Evolutionary conservation across 2,797 vertebrate genomes (phyloP).

Genomic region (Phyllotis vaccarum): DNA sequence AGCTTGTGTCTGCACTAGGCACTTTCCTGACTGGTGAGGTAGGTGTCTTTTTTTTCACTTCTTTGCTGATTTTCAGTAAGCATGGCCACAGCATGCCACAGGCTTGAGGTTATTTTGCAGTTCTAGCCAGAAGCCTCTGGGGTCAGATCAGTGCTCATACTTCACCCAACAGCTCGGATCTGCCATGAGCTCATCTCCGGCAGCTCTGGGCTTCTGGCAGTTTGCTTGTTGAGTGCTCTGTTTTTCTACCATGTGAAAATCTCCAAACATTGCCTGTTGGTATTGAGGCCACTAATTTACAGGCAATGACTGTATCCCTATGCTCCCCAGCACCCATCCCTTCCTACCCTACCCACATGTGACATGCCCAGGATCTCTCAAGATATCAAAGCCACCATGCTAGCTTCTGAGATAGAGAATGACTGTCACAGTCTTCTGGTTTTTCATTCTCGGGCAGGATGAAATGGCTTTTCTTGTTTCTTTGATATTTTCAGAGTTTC

Average conservation of each 20-base stretch:
- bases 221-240: not conserved
- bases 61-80: slow-evolving; percentile 82
- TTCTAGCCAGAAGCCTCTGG: slow-evolving; percentile 73
- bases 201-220: not conserved
- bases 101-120: slow-evolving; percentile 83
- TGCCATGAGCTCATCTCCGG: slow-evolving; percentile 24
- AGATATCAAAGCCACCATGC: not conserved
- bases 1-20: not conserved
- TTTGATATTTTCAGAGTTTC: not conserved
- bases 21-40: not conserved
- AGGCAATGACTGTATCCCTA: not conserved
- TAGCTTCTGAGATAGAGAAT: not conserved
- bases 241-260: slow-evolving; percentile 25
- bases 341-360: not conserved
- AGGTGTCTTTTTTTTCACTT: slow-evolving; percentile 53
- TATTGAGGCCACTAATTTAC: not conserved
- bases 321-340: too few species aligned
- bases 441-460: not conserved
- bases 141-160: slow-evolving; percentile 57
- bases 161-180: slow-evolving; percentile 69
- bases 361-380: not conserved
- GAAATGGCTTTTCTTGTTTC: not conserved
- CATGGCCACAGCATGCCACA: slow-evolving; percentile 83
- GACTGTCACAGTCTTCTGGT: fast-evolving
- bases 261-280: not conserved